Percentiles rank a stretch among this genome's conserved stretches.
Evolutionary conservation across 2,888 invertebrate genomes (phyloP).

Genomic region (Agrotis segetum): DNA sequence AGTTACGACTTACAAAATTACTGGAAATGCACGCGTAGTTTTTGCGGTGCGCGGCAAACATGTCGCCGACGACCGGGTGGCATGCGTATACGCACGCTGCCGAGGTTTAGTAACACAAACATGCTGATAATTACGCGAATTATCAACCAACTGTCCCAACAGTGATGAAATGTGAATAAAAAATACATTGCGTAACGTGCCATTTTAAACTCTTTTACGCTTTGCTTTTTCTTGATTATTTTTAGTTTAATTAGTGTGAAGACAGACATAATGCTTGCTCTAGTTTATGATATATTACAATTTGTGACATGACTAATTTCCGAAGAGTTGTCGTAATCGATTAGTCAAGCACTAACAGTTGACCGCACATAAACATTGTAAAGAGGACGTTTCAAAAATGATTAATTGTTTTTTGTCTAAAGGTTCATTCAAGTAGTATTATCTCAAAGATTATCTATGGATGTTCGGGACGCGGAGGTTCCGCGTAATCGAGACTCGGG

Average conservation of each 20-base stretch:
- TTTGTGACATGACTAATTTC: slow-evolving; percentile 14
- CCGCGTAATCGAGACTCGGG: slow-evolving; percentile 46
- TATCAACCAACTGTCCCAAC: slow-evolving; percentile 80
- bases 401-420: slow-evolving; percentile 8
- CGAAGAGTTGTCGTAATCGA: slow-evolving; percentile 20
- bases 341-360: slow-evolving; percentile 11
- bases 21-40: slow-evolving; percentile 78
- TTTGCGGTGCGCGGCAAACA: slow-evolving; percentile 77
- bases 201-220: slow-evolving; percentile 67
- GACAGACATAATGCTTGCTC: slow-evolving; percentile 23
- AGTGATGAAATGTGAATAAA: slow-evolving; percentile 85
- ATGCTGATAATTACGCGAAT: slow-evolving; percentile 84
- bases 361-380: neutral
- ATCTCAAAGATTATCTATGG: slow-evolving; percentile 38
- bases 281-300: slow-evolving; percentile 30
- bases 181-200: slow-evolving; percentile 80
- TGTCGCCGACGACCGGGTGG: slow-evolving; percentile 68
- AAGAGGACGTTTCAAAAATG: slow-evolving; percentile 6
- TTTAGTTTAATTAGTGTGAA: slow-evolving; percentile 49
- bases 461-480: slow-evolving; percentile 41
- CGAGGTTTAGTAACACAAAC: slow-evolving; percentile 75
- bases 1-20: slow-evolving; percentile 77
- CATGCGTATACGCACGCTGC: slow-evolving; percentile 69
- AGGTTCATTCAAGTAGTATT: slow-evolving; percentile 26
- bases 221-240: slow-evolving; percentile 52